A percentile compares a stretch with the other conserved stretches of the same genome.
Evolutionary conservation across 2,797 vertebrate genomes (phyloP).

Genomic region (Macropus fuliginosus): DNA sequence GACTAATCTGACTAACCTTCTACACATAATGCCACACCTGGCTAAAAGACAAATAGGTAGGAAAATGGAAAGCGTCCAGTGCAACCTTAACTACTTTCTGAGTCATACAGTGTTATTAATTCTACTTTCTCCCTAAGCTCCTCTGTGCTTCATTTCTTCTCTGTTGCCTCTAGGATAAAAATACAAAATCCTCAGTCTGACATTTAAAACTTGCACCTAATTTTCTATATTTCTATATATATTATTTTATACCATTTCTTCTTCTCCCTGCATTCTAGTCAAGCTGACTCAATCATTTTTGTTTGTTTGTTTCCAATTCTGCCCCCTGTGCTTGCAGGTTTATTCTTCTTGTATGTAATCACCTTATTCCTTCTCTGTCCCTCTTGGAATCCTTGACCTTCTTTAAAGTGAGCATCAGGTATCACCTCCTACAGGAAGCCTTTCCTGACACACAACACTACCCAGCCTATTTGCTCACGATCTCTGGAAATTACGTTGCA

Average conservation of each 20-base stretch:
- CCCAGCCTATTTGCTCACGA: neutral
- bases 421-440: neutral
- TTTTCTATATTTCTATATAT: neutral
- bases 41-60: neutral
- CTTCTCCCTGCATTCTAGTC: neutral
- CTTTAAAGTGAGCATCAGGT: neutral
- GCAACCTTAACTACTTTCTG: neutral
- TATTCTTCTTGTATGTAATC: neutral
- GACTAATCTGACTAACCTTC: slow-evolving; percentile 17
- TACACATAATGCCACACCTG: neutral
- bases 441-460: neutral
- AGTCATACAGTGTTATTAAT: neutral
- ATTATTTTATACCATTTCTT: neutral
- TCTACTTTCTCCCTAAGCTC: neutral
- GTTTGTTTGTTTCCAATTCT: neutral
- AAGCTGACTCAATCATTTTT: neutral
- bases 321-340: neutral
- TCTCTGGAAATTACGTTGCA: neutral
- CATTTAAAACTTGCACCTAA: neutral
- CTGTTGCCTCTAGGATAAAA: neutral
- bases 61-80: slow-evolving; percentile 9
- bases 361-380: neutral
- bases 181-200: neutral
- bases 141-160: neutral
- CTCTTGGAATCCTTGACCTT: neutral